Conservation (phyloP, 1,140 invertebrate genomes). For the Colletes latitarsis region DNA sequence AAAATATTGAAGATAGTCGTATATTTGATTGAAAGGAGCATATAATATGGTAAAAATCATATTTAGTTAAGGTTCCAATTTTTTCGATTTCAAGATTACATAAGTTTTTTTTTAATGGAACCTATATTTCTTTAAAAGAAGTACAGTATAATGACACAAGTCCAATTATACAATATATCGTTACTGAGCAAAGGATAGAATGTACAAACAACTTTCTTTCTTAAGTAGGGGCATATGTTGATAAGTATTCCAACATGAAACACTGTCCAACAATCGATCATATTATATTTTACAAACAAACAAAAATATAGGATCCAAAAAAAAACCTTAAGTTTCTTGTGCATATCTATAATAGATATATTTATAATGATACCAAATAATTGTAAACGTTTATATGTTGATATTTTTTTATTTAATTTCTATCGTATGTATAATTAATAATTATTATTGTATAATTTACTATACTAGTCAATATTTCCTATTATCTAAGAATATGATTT, state of each 20-base stretch:
- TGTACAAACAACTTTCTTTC: too few relatives aligned
- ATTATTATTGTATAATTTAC: conserved; percentile 59
- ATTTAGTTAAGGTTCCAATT: background rate
- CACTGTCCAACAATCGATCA: background rate
- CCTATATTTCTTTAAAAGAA: background rate
- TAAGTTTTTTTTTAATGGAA: background rate
- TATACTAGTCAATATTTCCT: conserved; percentile 61
- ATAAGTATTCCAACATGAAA: background rate
- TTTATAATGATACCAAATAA: conserved; percentile 64
- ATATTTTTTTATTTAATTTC: conserved; percentile 62
- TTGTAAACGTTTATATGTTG: conserved; percentile 54
- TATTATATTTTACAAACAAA: background rate
- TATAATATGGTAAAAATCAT: background rate
- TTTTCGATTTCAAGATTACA: background rate
- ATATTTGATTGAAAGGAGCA: background rate
- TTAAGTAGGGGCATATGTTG: too few relatives aligned
- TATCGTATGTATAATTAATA: conserved; percentile 48
- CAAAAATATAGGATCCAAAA: background rate
- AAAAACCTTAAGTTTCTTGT: background rate
- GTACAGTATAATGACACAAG: background rate
- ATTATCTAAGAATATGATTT: conserved; percentile 24
- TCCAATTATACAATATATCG: background rate
- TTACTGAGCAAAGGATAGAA: background rate
- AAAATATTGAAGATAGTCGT: background rate
- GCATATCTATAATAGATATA: background rate